These are phyloP conservation scores for Drosophila siamana DNA, from an alignment of 2,888 invertebrate species.

Conservation along the genomic window DNA sequence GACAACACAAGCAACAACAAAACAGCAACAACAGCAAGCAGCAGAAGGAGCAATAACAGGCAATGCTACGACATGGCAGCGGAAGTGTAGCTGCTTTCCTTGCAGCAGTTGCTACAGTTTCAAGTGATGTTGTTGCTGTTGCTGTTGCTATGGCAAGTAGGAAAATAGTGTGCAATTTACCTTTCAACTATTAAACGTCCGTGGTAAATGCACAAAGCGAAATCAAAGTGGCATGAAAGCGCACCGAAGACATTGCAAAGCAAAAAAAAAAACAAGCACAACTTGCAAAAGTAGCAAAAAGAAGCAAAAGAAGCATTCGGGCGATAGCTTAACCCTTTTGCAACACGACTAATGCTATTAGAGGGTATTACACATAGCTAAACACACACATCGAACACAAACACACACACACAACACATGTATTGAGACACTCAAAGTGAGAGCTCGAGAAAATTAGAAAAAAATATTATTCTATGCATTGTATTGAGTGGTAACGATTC, in stretches of 20 bases:
- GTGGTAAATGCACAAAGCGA: slow-evolving; percentile 78
- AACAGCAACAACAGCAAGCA: background rate
- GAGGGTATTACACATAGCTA: slow-evolving; percentile 60
- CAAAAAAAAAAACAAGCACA: slow-evolving; percentile 1
- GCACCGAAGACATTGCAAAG: slow-evolving; percentile 64
- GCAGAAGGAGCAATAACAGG: slow-evolving; percentile 33
- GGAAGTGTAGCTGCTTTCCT: slow-evolving; percentile 70
- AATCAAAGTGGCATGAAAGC: slow-evolving; percentile 81
- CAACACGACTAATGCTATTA: slow-evolving; percentile 77
- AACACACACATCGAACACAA: slow-evolving; percentile 26
- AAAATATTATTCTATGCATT: slow-evolving; percentile 76
- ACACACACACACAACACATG: slow-evolving; percentile 2
- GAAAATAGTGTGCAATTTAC: slow-evolving; percentile 77
- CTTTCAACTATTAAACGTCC: slow-evolving; percentile 79
- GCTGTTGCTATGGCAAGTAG: slow-evolving; percentile 60
- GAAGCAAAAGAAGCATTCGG: slow-evolving; percentile 44
- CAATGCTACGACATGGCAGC: slow-evolving; percentile 60
- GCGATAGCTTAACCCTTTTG: slow-evolving; percentile 69
- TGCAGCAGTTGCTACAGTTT: slow-evolving; percentile 30
- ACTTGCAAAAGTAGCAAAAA: slow-evolving; percentile 15
- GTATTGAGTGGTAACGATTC: slow-evolving; percentile 60
- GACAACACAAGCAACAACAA: slow-evolving; percentile 38
- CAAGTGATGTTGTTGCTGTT: slow-evolving; percentile 29
- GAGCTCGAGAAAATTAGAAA: slow-evolving; percentile 66
- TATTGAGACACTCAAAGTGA: slow-evolving; percentile 30